A percentile compares a stretch with the other conserved stretches of the same genome.
Conservation (phyloP, 2,888 invertebrate genomes). For the Chymomyza amoena region DNA sequence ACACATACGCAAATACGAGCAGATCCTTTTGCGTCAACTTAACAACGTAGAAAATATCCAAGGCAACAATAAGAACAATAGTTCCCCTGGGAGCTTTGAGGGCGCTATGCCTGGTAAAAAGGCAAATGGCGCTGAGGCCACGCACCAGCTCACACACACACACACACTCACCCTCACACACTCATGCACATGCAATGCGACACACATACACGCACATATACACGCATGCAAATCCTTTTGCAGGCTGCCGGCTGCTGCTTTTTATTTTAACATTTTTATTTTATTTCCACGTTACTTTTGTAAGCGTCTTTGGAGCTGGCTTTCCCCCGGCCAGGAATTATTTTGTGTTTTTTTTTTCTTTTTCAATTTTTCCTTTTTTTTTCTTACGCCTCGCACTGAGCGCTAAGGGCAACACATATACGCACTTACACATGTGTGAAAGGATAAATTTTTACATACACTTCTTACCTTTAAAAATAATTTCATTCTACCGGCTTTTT, state of each 20-base stretch:
- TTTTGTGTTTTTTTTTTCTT: constrained; percentile 13
- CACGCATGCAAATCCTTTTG: constrained; percentile 68
- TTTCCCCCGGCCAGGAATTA: constrained; percentile 28
- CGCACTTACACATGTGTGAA: constrained; percentile 32
- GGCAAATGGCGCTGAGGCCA: constrained; percentile 51
- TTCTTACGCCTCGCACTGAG: constrained; percentile 21
- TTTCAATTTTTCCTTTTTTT: constrained; percentile 54
- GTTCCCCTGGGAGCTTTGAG: constrained; percentile 66
- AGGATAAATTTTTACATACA: constrained; percentile 69
- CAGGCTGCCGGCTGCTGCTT: constrained; percentile 51
- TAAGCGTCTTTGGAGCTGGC: constrained; percentile 61
- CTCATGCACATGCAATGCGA: constrained; percentile 21
- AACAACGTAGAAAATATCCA: constrained; percentile 69
- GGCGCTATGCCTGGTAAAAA: constrained; percentile 53
- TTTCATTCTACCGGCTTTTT: constrained; percentile 28
- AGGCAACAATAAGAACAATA: constrained; percentile 75
- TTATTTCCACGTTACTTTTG: constrained; percentile 66
- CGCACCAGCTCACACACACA: constrained; percentile 13
- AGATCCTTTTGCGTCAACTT: constrained; percentile 73
- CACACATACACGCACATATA: constrained; percentile 16
- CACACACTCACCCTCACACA: constrained; percentile 17
- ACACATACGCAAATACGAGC: constrained; percentile 43
- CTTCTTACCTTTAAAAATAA: constrained; percentile 67
- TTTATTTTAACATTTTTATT: constrained; percentile 66
- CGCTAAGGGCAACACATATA: constrained; percentile 5